Evolutionary conservation across 2,888 invertebrate species (phyloP).

Genomic region (Sepioteuthis lessoniana): DNA sequence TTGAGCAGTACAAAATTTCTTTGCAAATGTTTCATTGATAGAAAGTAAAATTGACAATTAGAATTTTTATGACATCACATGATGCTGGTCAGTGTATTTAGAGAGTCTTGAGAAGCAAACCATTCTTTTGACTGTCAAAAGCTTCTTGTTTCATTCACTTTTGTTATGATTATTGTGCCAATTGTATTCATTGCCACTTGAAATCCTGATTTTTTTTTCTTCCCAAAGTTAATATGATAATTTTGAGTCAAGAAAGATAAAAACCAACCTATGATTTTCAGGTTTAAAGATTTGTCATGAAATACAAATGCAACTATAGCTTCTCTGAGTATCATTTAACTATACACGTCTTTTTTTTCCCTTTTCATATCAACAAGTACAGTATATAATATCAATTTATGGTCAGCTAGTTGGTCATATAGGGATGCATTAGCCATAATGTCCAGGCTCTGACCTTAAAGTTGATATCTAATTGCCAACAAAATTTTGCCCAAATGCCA

Average conservation of each 20-base stretch:
- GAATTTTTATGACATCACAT: no score
- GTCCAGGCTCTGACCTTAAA: background rate
- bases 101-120: no score
- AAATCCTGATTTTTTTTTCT: background rate
- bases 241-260: background rate
- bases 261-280: background rate
- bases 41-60: no score
- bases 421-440: background rate
- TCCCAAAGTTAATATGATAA: background rate
- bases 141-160: no score
- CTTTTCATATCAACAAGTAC: background rate
- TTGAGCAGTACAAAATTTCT: no score
- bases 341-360: background rate
- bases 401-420: background rate
- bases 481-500: background rate
- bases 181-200: no score
- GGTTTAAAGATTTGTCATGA: background rate
- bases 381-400: background rate
- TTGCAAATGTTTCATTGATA: no score
- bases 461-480: background rate
- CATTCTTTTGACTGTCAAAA: no score
- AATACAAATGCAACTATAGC: background rate
- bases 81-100: no score
- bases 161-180: no score
- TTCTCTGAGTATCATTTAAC: background rate